Conservation (phyloP, 2,888 invertebrate genomes). For the Parnassius apollo region DNA sequence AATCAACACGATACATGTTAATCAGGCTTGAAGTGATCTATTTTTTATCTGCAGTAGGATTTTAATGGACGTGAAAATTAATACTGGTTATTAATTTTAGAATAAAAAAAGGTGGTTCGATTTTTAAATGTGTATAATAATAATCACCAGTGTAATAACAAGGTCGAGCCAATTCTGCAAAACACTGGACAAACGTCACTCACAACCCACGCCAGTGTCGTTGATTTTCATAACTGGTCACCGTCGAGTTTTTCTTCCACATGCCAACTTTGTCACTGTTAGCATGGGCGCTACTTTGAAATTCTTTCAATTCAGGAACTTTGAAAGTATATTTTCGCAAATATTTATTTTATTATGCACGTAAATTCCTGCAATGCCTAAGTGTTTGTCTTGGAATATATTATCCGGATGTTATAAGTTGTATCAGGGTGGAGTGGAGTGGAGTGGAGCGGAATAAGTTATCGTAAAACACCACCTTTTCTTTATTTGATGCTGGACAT, state of each 20-base stretch:
- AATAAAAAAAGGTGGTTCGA: conserved; percentile 6
- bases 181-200: conserved; percentile 10
- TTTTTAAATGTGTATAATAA: conserved; percentile 2
- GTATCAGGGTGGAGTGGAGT: no score
- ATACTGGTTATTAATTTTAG: conserved; percentile 18
- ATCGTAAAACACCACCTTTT: no score
- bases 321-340: no score
- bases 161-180: conserved; percentile 6
- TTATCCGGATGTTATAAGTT: no score
- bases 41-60: conserved; percentile 21
- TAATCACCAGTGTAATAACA: not conserved
- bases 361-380: no score
- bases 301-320: not conserved
- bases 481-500: no score
- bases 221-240: conserved; percentile 43
- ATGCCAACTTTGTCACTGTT: conserved; percentile 29
- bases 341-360: no score
- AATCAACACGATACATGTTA: conserved; percentile 35
- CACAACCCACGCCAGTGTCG: conserved; percentile 34
- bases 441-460: no score
- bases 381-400: no score
- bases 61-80: conserved; percentile 19
- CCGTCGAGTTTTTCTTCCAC: conserved; percentile 34
- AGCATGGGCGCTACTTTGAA: conserved; percentile 24
- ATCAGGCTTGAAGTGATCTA: conserved; percentile 28